phyloP scores from a whole-genome alignment of 2,797 vertebrate species.

The Avahi laniger region DNA sequence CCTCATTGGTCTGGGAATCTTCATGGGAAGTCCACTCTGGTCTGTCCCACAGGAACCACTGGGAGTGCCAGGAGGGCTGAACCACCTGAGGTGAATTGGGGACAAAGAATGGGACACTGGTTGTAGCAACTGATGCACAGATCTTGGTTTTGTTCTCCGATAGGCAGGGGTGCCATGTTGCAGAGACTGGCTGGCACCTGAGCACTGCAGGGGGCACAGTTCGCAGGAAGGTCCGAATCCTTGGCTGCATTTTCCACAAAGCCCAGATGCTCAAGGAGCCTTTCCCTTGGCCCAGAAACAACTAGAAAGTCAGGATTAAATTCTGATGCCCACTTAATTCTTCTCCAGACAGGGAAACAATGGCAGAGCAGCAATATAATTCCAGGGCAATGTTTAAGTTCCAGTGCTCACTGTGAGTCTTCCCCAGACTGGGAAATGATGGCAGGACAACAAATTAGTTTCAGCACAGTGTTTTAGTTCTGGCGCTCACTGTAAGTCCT shows the following conservation, averaged over 20 bases:
- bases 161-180: not conserved
- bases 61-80: not conserved
- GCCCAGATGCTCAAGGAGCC: not conserved
- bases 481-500: not conserved
- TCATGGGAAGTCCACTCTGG: not conserved
- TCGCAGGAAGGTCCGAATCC: not conserved
- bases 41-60: not conserved
- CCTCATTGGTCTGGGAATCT: not conserved
- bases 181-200: not conserved
- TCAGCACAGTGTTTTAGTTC: not conserved
- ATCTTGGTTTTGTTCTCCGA: not conserved
- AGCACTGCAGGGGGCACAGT: not conserved
- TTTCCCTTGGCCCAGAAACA: not conserved
- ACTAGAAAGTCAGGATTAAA: not conserved
- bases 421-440: not conserved
- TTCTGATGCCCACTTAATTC: not conserved
- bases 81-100: not conserved
- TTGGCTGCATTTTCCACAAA: not conserved
- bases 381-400: not conserved
- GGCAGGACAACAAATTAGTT: not conserved
- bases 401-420: not conserved
- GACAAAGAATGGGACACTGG: not conserved
- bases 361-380: not conserved
- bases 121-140: not conserved
- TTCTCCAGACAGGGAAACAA: not conserved